phyloP scores from a whole-genome alignment of 2,888 invertebrate genomes.

The Acanthosepion lycidas region DNA sequence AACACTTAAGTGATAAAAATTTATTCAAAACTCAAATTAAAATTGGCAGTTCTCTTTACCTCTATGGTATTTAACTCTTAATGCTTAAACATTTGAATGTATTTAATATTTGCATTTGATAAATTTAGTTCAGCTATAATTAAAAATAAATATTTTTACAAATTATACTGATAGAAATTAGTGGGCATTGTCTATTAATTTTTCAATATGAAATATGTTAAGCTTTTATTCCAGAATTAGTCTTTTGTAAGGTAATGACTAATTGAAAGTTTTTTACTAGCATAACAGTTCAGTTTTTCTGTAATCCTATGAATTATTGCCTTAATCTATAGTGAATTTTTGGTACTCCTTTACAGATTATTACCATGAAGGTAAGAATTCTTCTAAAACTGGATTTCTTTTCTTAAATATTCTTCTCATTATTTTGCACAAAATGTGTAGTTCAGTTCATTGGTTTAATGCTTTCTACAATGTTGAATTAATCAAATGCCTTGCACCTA shows the following conservation, averaged over 20 bases:
- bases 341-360: conserved; percentile 21
- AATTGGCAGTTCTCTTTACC: background rate
- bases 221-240: background rate
- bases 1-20: background rate
- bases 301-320: background rate
- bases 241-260: background rate
- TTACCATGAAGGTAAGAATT: conserved; percentile 33
- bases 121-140: background rate
- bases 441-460: background rate
- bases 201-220: background rate
- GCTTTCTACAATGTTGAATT: background rate
- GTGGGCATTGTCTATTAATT: background rate
- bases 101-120: background rate
- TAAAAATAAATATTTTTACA: background rate
- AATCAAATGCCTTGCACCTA: background rate
- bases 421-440: background rate
- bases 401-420: background rate
- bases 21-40: background rate
- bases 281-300: background rate
- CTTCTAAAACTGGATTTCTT: background rate
- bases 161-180: background rate
- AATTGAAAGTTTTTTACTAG: background rate
- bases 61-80: background rate
- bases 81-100: background rate
- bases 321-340: background rate